Percentiles rank a stretch among this genome's conserved stretches.
Evolutionary conservation across 1,140 invertebrate species (phyloP).

Genomic region (Scaptodrosophila lebanonensis): DNA sequence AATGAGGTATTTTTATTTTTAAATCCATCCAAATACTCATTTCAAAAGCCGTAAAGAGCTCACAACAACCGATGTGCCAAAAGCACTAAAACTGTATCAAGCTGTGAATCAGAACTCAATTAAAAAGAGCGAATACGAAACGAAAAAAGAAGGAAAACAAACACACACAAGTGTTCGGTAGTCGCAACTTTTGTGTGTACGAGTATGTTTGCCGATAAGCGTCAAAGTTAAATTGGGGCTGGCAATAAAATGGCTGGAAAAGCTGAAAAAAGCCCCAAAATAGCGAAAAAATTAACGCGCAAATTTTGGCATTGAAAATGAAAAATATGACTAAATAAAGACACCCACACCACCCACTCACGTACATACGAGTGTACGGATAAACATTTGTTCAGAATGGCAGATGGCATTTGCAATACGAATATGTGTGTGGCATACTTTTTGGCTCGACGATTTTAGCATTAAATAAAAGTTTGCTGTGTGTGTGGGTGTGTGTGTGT

Average conservation of each 20-base stretch:
- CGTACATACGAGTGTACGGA: neutral
- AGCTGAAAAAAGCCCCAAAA: too few relatives aligned
- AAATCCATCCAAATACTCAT: conserved; percentile 5
- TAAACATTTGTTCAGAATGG: conserved; percentile 12
- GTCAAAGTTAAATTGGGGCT: conserved; percentile 14
- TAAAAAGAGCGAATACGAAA: conserved; percentile 19
- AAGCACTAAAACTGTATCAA: neutral
- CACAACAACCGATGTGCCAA: neutral
- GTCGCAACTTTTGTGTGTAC: conserved; percentile 19
- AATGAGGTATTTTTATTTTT: conserved; percentile 4
- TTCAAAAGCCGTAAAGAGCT: neutral
- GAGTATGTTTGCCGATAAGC: conserved; percentile 36
- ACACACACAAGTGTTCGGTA: too few relatives aligned
- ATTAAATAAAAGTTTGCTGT: conserved; percentile 26
- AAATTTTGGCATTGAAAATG: conserved; percentile 28
- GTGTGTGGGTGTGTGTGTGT: too few relatives aligned
- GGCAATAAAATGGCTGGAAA: conserved; percentile 4
- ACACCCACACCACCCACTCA: neutral
- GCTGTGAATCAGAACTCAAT: conserved; percentile 13
- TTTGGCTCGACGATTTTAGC: conserved; percentile 8
- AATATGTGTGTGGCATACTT: conserved; percentile 44
- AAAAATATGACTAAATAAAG: conserved; percentile 17
- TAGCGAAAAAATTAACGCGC: conserved; percentile 27
- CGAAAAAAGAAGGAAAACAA: conserved; percentile 9
- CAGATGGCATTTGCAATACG: conserved; percentile 19